phyloP scores from a whole-genome alignment of 2,797 vertebrate species.

The Decapterus maruadsi region DNA sequence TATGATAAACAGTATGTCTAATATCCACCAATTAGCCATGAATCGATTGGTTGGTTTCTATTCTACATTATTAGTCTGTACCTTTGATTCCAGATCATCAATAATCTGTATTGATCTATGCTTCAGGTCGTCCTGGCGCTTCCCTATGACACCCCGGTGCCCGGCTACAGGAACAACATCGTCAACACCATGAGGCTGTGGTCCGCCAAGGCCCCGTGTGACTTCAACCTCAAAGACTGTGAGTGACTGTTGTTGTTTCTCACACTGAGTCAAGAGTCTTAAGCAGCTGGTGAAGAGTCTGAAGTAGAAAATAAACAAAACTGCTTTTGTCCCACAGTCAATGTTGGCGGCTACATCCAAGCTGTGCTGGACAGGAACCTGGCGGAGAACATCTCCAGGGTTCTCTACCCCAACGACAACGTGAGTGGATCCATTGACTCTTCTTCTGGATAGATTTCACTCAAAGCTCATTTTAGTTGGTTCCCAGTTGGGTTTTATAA shows the following conservation, averaged over 20 bases:
- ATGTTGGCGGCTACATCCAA: slow-evolving; percentile 93
- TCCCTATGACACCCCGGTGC: slow-evolving; percentile 93
- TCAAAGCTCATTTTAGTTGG: too few relatives aligned
- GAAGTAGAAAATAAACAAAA: neutral
- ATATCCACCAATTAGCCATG: too few relatives aligned
- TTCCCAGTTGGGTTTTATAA: too few relatives aligned
- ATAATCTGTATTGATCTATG: neutral
- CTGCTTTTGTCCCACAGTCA: slow-evolving; percentile 81
- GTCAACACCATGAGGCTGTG: slow-evolving; percentile 96
- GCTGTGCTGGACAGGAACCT: slow-evolving; percentile 93
- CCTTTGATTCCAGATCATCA: neutral
- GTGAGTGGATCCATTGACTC: slow-evolving; percentile 77
- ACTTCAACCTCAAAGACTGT: slow-evolving; percentile 96
- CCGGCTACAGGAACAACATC: slow-evolving; percentile 93
- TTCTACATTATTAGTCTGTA: too few relatives aligned
- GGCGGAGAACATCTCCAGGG: slow-evolving; percentile 96
- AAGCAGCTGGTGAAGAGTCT: too few relatives aligned
- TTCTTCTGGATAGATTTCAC: neutral
- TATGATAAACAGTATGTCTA: too few relatives aligned
- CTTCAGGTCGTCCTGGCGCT: slow-evolving; percentile 90
- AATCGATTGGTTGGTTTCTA: too few relatives aligned
- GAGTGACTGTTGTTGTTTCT: slow-evolving; percentile 56
- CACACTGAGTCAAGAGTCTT: too few relatives aligned
- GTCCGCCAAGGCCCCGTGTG: slow-evolving; percentile 94
- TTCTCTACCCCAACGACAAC: slow-evolving; percentile 94